Base-by-base conservation (phyloP, 2,888 invertebrate species). In the Drosophila picticornis region DNA sequence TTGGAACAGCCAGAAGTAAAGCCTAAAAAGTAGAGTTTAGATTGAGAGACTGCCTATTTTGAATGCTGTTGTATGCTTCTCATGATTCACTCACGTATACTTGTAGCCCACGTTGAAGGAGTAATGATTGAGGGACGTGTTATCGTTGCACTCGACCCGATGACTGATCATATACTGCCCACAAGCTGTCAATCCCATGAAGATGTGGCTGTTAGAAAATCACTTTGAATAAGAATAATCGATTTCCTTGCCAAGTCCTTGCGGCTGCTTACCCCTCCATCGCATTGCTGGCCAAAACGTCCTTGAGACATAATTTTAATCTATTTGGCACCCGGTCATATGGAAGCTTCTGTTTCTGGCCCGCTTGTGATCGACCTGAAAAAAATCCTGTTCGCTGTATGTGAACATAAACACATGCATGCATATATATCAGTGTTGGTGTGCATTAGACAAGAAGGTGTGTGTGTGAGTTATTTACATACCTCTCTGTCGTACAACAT, bases 101-200 rank as follows among this genome's bases (percentile, higher is more conserved):
- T 93, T 95, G 94, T 93, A 95, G 93, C 94, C 94, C 91, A 94
- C 95, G 84, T 94, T 94, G 88, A 94, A 95, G 82, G 94, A 94
- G 71, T 94, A 94, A 81, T 94, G 94, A 46, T 94, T 94, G 38
- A 94, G 94, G 80, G 94, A 94, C 72, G 94, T 89, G 76, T 93
- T 94, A 77, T 94, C 94, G 75, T 94, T 94, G 90, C 95, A 95
- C 1, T 97, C 91, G 36, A 93, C 91, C 66, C 93, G 97, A 93
- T 98, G 98, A 77, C 98, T 98, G 83, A 99, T 94, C 77, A 99
- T 95, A 94, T 96, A 98, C 93, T 97, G 97, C 19, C 98, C 98
- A 93, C 98, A 98, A 86, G 97, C 96, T n/a, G 98, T 97, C 91
- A 98, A 96, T 10, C 99, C 99, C 96, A 99, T 97, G 92, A 98